Base-by-base conservation (phyloP, 2,888 invertebrate genomes). In the Bembecia ichneumoniformis region DNA sequence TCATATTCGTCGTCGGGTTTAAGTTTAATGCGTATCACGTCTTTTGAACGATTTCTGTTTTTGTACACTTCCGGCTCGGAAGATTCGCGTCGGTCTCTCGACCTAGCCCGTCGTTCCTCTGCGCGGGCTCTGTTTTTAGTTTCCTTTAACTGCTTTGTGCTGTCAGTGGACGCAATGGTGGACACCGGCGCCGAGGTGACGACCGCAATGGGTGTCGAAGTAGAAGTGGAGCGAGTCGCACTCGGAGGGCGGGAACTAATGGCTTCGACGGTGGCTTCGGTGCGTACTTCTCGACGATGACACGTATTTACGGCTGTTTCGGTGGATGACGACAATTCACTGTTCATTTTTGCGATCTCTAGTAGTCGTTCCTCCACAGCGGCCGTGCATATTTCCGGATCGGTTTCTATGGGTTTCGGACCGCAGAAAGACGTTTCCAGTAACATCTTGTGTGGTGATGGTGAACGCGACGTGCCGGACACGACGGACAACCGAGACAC, bases 341-440 rank as follows among this genome's bases (percentile, higher is more conserved):
- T 50, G 28, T 57, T 63, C 52, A 72, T 47, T 50, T 82, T 78
- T 1, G 80, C 82, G 14, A 84, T 77, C 55, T 87, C 87, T 17
- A 82, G 77, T 15, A 81, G 69, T 46, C 81, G 78, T 54, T 80
- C 82, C 54, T 81, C 83, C 43, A 81, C 86, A 3, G 77, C 89
- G 47, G 86, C 89, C 1, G 79, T 77, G 53, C 82, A 81, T 16
- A 70, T 79, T 60, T 86, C 86, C 47, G 78, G 90, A 71, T 87
- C 87, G 17, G 74, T 83, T 53, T 90, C 80, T 49, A 89, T 88
- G 0, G 94, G 93, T 66, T 94, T 95, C 47, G 92, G 93, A 1
- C 96, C 96, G 76, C 96, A 96, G 74, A 96, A 96, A 0, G 96
- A 96, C 0, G 96, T 96, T 81, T 96, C 96, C 52, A 96, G 87